Percentiles rank a stretch among this genome's conserved stretches.
These are phyloP conservation scores for Choristoneura rosaceana DNA, from an alignment of 2,888 invertebrate genomes.

Conservation along the genomic window DNA sequence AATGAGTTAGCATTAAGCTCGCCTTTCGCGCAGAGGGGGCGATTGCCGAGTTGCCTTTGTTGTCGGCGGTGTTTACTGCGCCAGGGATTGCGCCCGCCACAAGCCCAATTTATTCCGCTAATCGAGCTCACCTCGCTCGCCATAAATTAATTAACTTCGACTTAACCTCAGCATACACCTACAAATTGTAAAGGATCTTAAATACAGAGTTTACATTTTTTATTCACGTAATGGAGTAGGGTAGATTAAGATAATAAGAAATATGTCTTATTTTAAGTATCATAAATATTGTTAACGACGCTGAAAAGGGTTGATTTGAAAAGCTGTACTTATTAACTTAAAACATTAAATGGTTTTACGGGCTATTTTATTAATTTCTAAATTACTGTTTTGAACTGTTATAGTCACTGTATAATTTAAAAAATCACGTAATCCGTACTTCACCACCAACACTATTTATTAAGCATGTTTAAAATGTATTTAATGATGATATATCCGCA, in stretches of 20 bases:
- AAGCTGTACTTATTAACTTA: slow-evolving; percentile 12
- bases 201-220: slow-evolving; percentile 32
- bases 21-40: slow-evolving; percentile 63
- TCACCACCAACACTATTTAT: background rate
- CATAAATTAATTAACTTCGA: slow-evolving; percentile 80
- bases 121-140: slow-evolving; percentile 53
- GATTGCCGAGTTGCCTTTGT: slow-evolving; percentile 74
- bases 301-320: slow-evolving; percentile 18
- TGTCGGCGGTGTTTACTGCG: slow-evolving; percentile 77
- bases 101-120: slow-evolving; percentile 54
- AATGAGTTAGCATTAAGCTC: slow-evolving; percentile 81
- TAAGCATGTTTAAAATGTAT: background rate
- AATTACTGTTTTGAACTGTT: background rate
- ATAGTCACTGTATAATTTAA: background rate
- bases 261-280: background rate
- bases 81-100: slow-evolving; percentile 65
- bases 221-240: slow-evolving; percentile 19
- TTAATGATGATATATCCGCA: no score
- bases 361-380: background rate
- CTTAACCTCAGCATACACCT: slow-evolving; percentile 63
- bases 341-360: slow-evolving; percentile 10
- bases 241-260: slow-evolving; percentile 18
- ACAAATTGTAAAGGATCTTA: slow-evolving; percentile 59
- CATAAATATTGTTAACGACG: slow-evolving; percentile 7
- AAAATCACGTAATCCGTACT: background rate